Evolutionary conservation across 1,140 invertebrate genomes (phyloP).

Genomic region (Anoplophora glabripennis): DNA sequence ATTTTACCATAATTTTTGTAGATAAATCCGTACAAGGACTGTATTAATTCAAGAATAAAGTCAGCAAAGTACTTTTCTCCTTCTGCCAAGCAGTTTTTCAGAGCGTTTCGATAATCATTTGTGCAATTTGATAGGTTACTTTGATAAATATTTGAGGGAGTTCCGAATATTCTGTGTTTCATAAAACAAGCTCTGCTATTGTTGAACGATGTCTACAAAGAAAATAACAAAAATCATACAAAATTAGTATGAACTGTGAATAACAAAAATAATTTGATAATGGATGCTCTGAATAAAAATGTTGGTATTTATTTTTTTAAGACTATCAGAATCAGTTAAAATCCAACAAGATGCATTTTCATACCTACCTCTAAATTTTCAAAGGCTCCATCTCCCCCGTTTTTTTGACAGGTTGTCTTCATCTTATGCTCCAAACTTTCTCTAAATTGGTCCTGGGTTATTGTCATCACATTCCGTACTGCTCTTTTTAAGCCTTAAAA

Average conservation of each 20-base stretch:
- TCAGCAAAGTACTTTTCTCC: background rate
- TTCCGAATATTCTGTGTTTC: slow-evolving; percentile 2
- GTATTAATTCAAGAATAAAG: background rate
- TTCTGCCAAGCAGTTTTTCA: background rate
- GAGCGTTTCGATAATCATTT: background rate
- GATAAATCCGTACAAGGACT: background rate
- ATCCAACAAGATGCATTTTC: too few relatives aligned
- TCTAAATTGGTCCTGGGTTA: too few relatives aligned
- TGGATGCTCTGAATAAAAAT: too few relatives aligned
- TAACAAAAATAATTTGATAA: too few relatives aligned
- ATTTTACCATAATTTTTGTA: background rate
- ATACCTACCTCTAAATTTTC: slow-evolving; percentile 1
- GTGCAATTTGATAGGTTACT: background rate
- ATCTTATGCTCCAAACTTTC: background rate
- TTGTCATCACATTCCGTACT: too few relatives aligned
- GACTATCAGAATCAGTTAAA: too few relatives aligned
- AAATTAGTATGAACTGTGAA: too few relatives aligned
- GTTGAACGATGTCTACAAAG: background rate
- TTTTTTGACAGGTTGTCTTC: background rate
- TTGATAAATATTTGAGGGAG: background rate
- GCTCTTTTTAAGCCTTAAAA: too few relatives aligned
- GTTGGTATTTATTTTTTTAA: too few relatives aligned
- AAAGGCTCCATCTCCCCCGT: slow-evolving; percentile 1
- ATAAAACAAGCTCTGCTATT: background rate
- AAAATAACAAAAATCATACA: background rate